Evolutionary conservation across 1,140 invertebrate genomes (phyloP), one percentile per base, ranked within the genome.

Genomic region (Dufourea novaeangliae): DNA sequence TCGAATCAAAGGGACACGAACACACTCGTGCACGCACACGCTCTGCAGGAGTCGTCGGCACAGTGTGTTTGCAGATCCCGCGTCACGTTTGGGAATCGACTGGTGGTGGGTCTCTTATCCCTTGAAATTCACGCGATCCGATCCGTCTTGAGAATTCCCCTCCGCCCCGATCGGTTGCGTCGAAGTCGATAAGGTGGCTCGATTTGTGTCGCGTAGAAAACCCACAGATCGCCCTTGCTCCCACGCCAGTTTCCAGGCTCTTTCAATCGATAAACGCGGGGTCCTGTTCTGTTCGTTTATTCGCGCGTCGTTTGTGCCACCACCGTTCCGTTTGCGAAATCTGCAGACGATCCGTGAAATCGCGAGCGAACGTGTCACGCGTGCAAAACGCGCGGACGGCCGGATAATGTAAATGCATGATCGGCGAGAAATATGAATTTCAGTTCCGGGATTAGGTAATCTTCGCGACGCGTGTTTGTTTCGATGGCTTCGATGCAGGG

Each of bases 361-460:
- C 41, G 20, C 29, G 27, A n/a, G 25, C 46, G 41, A 59, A 63
- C 52, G 50, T 39, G 57, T 34, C 14, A 39, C 61, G 44, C 12
- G 20, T 27, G 14, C 10, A 25, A n/a, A 34, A 46, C 25, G n/a
- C 12, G 20, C 7, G 12, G 39, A 32, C 1, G 4, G 4, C 0
- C 2, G 54, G 25, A 50, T 52, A 50, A 29, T 27, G 32, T n/a
- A 25, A 6, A 4, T 0, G 10, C 7, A 2, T 1, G 41, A 27
- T 27, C 2, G 22, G 17, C 41, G 22, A 66, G 44, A 73, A 73
- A 66, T 73, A 73, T 73, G 34, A 54, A 54, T 73, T 64, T 52
- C 39, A 32, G 3, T 54, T 66, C 25, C 61, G 46, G 17, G 12
- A 64, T 54, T 73, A 54, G 46, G 20, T 39, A 14, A 64, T 64